Conservation (phyloP, 2,113 vertebrate genomes). For the Galbula dea region DNA sequence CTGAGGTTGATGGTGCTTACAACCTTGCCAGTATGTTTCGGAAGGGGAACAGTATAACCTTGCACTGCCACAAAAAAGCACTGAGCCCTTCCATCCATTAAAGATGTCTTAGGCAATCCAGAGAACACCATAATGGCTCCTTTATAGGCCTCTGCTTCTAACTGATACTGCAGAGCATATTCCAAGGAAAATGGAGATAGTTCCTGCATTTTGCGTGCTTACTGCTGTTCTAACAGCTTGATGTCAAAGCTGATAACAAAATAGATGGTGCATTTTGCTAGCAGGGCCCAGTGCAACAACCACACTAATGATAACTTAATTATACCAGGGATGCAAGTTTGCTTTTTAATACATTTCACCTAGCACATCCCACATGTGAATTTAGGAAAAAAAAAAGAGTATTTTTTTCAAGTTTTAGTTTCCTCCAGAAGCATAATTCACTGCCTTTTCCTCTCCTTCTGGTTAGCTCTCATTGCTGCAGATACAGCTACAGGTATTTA, state of each 20-base stretch:
- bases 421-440: not conserved
- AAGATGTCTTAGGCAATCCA: not conserved
- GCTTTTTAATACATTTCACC: not conserved
- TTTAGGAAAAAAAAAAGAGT: not conserved
- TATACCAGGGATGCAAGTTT: not conserved
- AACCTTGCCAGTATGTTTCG: not conserved
- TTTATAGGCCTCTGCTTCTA: not conserved
- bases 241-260: not conserved
- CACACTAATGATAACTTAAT: fast-evolving
- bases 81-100: not conserved
- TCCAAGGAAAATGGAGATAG: not conserved
- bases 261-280: not conserved
- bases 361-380: not conserved
- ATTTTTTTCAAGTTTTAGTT: not conserved
- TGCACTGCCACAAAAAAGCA: not conserved
- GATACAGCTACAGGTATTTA: not conserved
- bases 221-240: not conserved
- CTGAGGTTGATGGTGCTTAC: not conserved
- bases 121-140: not conserved
- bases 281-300: not conserved
- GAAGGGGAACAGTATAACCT: not conserved
- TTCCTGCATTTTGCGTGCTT: not conserved
- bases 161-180: not conserved
- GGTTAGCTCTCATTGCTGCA: not conserved
- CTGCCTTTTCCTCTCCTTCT: not conserved